Evolutionary conservation across 1,140 invertebrate genomes (phyloP).

Genomic region (Trachymyrmex septentrionalis): DNA sequence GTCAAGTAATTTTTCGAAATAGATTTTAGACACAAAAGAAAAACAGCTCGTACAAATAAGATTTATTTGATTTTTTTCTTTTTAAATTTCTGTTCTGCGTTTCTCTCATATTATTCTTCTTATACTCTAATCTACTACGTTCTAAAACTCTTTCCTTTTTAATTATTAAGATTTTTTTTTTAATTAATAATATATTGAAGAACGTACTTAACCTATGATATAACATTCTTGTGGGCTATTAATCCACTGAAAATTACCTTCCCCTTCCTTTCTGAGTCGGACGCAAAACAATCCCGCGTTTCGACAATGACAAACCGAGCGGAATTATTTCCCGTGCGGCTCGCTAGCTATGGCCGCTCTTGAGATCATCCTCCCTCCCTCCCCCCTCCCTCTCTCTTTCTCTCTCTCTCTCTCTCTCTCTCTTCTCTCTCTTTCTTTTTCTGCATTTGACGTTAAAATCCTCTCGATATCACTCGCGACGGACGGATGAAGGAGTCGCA

Average conservation of each 20-base stretch:
- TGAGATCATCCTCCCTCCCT: conserved; percentile 28
- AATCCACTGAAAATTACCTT: conserved; percentile 24
- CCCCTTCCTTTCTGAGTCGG: neutral
- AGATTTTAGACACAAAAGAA: neutral
- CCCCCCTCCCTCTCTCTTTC: conserved; percentile 43
- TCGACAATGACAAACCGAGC: conserved; percentile 47
- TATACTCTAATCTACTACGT: neutral
- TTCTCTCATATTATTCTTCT: neutral
- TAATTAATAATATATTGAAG: neutral
- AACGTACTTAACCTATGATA: conserved; percentile 32
- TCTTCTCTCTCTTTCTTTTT: conserved; percentile 35
- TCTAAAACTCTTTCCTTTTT: neutral
- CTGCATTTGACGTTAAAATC: conserved; percentile 20
- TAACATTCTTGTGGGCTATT: conserved; percentile 27
- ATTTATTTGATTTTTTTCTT: neutral
- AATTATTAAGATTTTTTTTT: neutral
- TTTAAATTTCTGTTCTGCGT: neutral
- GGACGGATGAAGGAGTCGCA: conserved; percentile 56
- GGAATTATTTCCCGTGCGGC: conserved; percentile 43
- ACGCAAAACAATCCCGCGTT: conserved; percentile 15
- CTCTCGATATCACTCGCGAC: conserved; percentile 47
- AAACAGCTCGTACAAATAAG: neutral
- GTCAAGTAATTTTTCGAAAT: neutral
- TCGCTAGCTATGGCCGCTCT: neutral
- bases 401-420: neutral